Evolutionary conservation across 1,140 invertebrate species (phyloP).

Genomic region (Chymomyza costata): DNA sequence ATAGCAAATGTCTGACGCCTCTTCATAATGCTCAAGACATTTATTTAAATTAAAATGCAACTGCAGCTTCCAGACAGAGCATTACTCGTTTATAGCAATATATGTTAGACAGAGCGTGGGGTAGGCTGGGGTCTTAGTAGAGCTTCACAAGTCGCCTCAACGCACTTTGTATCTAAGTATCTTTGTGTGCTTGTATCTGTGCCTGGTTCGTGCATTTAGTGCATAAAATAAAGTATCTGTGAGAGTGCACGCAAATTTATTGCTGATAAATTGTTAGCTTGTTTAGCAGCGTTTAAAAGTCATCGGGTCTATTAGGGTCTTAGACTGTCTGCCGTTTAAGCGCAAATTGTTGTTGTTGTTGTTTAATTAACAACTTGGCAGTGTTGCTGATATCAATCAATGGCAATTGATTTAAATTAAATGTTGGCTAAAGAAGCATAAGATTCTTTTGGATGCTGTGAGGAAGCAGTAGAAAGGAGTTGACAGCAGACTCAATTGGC

Average conservation of each 20-base stretch:
- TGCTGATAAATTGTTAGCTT: slow-evolving; percentile 59
- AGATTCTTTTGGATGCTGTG: too few species aligned
- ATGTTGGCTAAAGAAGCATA: too few species aligned
- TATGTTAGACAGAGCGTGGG: too few species aligned
- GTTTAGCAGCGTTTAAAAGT: slow-evolving; percentile 18
- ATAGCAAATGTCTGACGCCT: slow-evolving; percentile 30
- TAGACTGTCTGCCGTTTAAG: slow-evolving; percentile 21
- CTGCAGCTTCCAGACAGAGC: slow-evolving; percentile 21
- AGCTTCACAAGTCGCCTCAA: too few species aligned
- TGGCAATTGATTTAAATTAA: slow-evolving; percentile 59
- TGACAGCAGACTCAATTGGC: too few species aligned
- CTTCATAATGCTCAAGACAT: slow-evolving; percentile 36
- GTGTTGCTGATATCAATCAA: slow-evolving; percentile 53
- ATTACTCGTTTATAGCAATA: too few species aligned
- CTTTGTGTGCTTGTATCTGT: too few species aligned
- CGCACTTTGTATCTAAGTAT: too few species aligned
- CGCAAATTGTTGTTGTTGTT: slow-evolving; percentile 48
- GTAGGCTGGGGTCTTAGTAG: too few species aligned
- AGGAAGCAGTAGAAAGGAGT: too few species aligned
- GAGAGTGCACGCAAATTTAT: slow-evolving; percentile 50
- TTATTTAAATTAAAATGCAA: slow-evolving; percentile 69
- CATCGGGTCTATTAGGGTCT: neutral
- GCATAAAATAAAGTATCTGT: slow-evolving; percentile 13
- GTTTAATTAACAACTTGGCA: slow-evolving; percentile 54
- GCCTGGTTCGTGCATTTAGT: slow-evolving; percentile 17